Evolutionary conservation across 2,113 vertebrate genomes (phyloP), one percentile per base, ranked within the genome.

Genomic region (Lethenteron reissneri): DNA sequence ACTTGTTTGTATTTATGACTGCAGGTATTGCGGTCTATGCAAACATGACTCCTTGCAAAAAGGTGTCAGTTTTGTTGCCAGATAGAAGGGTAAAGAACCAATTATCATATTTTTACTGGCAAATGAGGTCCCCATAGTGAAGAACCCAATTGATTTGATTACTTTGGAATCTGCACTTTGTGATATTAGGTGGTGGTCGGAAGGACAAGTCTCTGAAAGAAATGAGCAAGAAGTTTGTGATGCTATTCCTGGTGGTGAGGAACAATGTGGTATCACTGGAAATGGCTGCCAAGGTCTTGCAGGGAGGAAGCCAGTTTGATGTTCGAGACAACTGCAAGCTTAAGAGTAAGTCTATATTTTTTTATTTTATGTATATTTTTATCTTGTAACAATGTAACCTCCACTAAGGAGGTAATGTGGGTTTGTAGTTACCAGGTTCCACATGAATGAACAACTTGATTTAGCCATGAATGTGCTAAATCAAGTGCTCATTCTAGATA

Each of bases 211-310:
- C 94, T 72, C 80, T 99, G 76, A 79, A 90, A 73, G 90, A 96
- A 75, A 92, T 99, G 90, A 96, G 90, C 78, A 91, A 99, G 82
- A 94, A 96, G 79, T 99, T 99, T 75, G 89, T 97, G 76, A 97
- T 95, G 94, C 81, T 99, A 56, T 95, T 99, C 78, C 83, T 97
- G 76, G 90, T 95, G 70, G 91, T 88, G 0, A 80, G 78, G 19
- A 87, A 90, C 70, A 86, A 85, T 9, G 82, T 89, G 75, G 89
- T 99, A 69, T 95, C 87, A 76, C 81, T 99, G 71, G 94, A 97
- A 71, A 77, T 88, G 15, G 94, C 94, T 58, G 94, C 92, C 69
- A 94, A 89, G 83, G 92, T 97, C 77, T 81, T 99, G 76, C 97
- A 90, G 70, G 90, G 89, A 60, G 90, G 96, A 77, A 88, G 95